Base-by-base conservation (phyloP, 2,888 invertebrate genomes). In the Nomada fucata region DNA sequence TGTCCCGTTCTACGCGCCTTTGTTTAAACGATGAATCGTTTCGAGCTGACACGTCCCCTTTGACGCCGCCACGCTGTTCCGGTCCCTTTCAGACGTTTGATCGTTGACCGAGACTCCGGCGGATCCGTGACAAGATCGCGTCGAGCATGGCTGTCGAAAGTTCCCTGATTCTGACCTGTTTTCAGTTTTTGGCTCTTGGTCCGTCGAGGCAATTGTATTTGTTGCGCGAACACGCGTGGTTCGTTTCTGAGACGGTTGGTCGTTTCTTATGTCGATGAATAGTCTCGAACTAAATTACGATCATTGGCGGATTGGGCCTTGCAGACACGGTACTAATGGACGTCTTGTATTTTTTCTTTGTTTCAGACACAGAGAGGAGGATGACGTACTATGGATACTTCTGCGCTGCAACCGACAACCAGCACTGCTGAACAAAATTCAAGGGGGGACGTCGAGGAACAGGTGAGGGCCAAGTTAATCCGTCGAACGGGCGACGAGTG, bases 301-400 rank as follows among this genome's bases (percentile, higher is more conserved):
- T 36, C 36, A 7, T 36, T 36, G 36, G 36, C 36, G 15, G 15
- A 50, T 20, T 0, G 29, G 59, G n/a, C 36, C 7, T 9, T 7
- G 18, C 7, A 29, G n/a, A 7, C 36, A 0, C 36, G 36, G 36
- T 20, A 10, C 61, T 29, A 36, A 59, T n/a, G 29, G 7, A n/a
- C 11, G 7, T 13, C 13, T 26, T 20, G 4, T 3, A 65, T 60
- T 44, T 60, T 44, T 23, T 15, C 5, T 76, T 42, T 60, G 59
- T 77, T 74, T 18, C 59, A 65, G 76, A 52, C 20, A 20, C 9
- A 59, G 11, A 23, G 36, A 29, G 13, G 42, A 73, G 63, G n/a
- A 74, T 74, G 75, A 50, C 74, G 42, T 53, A 44, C 57, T 73
- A 67, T 67, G 72, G 63, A 50, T 70, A 23, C 20, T 57, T 44